Evolutionary conservation across 2,888 invertebrate species (phyloP), one percentile per base, ranked within the genome.

Genomic region (Nebria brevicollis): DNA sequence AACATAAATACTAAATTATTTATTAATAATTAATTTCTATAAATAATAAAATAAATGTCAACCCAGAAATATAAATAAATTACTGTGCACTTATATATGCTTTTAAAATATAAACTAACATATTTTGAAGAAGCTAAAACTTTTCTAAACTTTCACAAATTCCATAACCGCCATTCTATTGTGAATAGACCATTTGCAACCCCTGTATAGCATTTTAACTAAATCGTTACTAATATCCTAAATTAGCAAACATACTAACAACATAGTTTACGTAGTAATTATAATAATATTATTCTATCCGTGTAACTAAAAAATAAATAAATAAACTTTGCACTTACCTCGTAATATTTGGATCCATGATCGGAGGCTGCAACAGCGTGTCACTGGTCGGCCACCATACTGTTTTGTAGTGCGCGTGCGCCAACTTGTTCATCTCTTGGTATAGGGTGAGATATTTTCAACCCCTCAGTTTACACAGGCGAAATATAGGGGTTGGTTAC

Each of bases 361-460:
- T 72, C 65, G 77, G 81, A 81, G 73, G 81, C 81, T 81, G 81
- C 73, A 72, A 77, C 72, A 77, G 65, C 81, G 72, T 81, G 81
- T 81, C 77, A 65, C 81, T 77, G 15, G 43, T 76, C 76, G 81
- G 76, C 81, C 81, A 81, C 81, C 81, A 81, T 81, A 80, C 81
- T 54, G 72, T 72, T 81, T 75, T 66, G 43, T 77, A 72, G 64
- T 81, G 26, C 81, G 81, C 81, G 77, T 64, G 77, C 66, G 42
- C 77, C n/a, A 20, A n/a, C 20, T n/a, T 25, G 72, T n/a, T 72
- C 26, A 72, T 73, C 43, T 34, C 73, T 8, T 3, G 4, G 65
- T 2, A 25, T 20, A 15, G 10, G 20, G 66, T 42, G 54, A 64
- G 54, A 43, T 54, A 54, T 54, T 8, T 75, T 54, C 81, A 77